phyloP scores from a whole-genome alignment of 2,888 invertebrate species.

The Chymomyza fuscimana region DNA sequence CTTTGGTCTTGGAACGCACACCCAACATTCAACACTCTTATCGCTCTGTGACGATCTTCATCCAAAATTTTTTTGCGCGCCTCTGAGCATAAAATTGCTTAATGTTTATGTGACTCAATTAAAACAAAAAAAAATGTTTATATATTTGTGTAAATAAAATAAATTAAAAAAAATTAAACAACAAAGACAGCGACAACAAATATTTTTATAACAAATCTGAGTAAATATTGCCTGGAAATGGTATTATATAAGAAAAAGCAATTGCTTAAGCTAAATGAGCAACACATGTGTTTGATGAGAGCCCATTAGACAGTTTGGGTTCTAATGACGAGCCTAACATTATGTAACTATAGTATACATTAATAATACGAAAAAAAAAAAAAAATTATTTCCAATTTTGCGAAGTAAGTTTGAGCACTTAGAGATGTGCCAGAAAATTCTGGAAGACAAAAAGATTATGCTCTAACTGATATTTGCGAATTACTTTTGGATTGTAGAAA shows the following conservation, averaged over 20 bases:
- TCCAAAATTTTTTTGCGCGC: conserved; percentile 22
- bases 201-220: conserved; percentile 11
- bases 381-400: background rate
- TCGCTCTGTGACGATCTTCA: conserved; percentile 38
- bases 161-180: conserved; percentile 19
- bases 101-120: conserved; percentile 56
- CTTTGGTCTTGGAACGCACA: background rate
- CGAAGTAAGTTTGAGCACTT: background rate
- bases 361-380: background rate
- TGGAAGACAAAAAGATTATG: too few species aligned
- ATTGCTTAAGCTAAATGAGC: conserved; percentile 29
- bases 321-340: conserved; percentile 32
- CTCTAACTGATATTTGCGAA: too few species aligned
- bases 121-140: conserved; percentile 1
- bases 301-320: conserved; percentile 33
- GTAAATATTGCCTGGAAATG: background rate
- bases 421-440: too few species aligned
- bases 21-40: background rate
- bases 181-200: conserved; percentile 10
- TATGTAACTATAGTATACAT: background rate
- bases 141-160: background rate
- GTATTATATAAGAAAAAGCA: conserved; percentile 5
- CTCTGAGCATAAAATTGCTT: conserved; percentile 55
- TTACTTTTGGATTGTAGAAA: too few species aligned
- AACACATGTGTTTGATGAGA: conserved; percentile 42